Evolutionary conservation across 2,888 invertebrate species (phyloP), one percentile per base, ranked within the genome.

Genomic region (Calephelis perditalis): DNA sequence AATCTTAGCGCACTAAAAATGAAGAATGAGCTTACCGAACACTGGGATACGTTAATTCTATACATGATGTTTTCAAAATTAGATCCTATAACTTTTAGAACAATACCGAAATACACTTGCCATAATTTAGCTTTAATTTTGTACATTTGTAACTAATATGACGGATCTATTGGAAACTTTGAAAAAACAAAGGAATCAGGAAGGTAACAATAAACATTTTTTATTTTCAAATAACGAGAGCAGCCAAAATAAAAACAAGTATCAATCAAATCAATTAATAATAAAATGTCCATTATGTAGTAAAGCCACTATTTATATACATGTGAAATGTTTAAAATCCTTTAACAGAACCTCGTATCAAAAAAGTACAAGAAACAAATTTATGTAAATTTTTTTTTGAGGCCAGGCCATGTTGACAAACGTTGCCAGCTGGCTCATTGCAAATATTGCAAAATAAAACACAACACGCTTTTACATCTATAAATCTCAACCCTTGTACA

Each of bases 391-490:
- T 64, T 47, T 55, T 37, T 37, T 36, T 55, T n/a, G 12, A 36
- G 37, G 37, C 55, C 55, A 37, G 55, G 55, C 36, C 55, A 55
- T n/a, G 12, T 11, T 35, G 37, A 55, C 11, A 55, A 55, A 37
- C 46, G 56, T 4, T 72, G 70, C 26, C 60, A 49, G 3, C 40
- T 68, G 8, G 54, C 63, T 7, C 66, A 59, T 56, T 72, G 71
- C 49, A 67, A 64, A 37, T 65, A 67, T 47, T 72, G 70, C 37
- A 65, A 62, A 54, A 10, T 58, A 7, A 64, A 61, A 36, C 69
- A 71, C 26, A 69, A 66, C 35, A 67, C 68, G 0, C 59, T 69
- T 2, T 65, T 71, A 56, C 70, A 69, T 45, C 9, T 45, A 10
- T 11, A 45, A 45, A 45, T 11, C 45, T 45, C 11, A 45, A 45